Evolutionary conservation across 2,113 vertebrate genomes (phyloP).

Genomic region (Rhinopomastus cyanomelas): DNA sequence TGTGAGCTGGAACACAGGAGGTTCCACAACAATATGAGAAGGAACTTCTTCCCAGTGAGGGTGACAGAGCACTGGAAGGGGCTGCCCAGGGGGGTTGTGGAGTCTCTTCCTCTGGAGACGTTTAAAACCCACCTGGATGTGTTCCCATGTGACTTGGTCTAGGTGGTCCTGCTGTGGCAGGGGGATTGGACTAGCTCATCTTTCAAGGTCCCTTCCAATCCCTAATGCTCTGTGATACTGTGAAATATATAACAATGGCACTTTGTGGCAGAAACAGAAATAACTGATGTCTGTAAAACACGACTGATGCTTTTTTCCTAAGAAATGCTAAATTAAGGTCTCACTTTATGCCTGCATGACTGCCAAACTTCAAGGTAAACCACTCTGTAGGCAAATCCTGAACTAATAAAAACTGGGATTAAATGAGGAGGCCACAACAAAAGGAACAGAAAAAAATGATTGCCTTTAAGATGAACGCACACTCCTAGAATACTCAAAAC

Average conservation of each 20-base stretch:
- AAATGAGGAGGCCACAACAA: background rate
- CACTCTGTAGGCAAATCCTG: background rate
- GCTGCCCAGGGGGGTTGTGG: no score
- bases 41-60: no score
- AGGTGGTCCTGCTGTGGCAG: no score
- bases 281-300: background rate
- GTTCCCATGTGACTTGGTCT: no score
- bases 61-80: no score
- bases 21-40: no score
- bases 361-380: background rate
- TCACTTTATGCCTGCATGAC: background rate
- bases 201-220: no score
- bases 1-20: no score
- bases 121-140: no score
- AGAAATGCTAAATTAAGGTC: background rate
- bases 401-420: background rate
- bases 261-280: background rate
- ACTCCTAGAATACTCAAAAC: background rate
- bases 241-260: background rate
- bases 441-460: background rate
- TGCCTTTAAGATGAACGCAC: background rate
- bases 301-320: background rate
- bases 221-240: no score
- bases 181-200: no score
- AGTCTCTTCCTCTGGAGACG: no score